Evolutionary conservation across 2,888 invertebrate genomes (phyloP), one percentile per base, ranked within the genome.

Genomic region (Ochropleura plecta): DNA sequence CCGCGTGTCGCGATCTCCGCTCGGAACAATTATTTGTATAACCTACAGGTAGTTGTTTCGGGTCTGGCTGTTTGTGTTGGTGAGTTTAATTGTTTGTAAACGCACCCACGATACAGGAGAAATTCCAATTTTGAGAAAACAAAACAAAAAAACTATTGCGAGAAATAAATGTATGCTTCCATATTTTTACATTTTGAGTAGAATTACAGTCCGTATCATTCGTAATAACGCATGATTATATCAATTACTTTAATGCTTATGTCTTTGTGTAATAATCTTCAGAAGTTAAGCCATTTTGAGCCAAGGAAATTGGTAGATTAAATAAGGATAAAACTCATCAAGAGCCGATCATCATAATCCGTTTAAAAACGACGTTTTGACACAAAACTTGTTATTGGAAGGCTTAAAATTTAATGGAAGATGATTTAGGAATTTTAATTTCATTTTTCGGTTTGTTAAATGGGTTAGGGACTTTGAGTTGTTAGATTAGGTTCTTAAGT

Each of bases 221-320:
- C 10, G 5, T 30, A 48, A 69, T 70, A 66, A 55, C 71, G 74
- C 20, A 70, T 64, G 63, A 70, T 42, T 51, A 70, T 68, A 79
- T 60, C 48, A 70, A 68, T 79, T 46, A 75, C 9, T 68, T 70
- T 40, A 68, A 65, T 10, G 7, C 14, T n/a, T n/a, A 64, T 60
- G 60, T 30, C 67, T 74, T 69, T 60, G 71, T 48, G 66, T 69
- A 60, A 82, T 74, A 69, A 75, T 70, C 64, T 68, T 46, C 64
- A 9, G 57, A 83, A 82, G 62, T 73, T 70, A 76, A 76, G 30
- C 53, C 65, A 73, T 70, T 83, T 73, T 62, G 64, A 62, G 53
- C 20, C 14, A 60, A 76, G 70, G 62, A 76, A 83, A 82, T 82
- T 83, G 83, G 76, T 69, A 83, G 82, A 82, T 83, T 82, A 73